Percentiles rank a stretch among this genome's conserved stretches.
These are phyloP conservation scores for Ataeniobius toweri DNA, from an alignment of 2,797 vertebrate genomes.

Conservation along the genomic window DNA sequence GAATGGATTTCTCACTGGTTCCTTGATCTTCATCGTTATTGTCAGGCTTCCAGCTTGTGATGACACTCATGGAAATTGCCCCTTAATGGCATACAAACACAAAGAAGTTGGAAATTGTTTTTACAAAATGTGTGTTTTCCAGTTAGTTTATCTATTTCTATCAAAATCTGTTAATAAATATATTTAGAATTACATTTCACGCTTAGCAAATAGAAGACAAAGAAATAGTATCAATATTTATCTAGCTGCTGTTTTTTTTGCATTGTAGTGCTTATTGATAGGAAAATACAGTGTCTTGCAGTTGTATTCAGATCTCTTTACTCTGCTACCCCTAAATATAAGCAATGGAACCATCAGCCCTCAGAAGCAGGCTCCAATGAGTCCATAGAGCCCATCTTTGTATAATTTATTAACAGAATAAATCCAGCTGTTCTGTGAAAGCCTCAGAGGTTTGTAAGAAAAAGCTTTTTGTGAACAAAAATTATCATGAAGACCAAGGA, in stretches of 20 bases:
- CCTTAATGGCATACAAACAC: slow-evolving; percentile 43
- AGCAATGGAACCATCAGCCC: not conserved
- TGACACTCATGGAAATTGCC: slow-evolving; percentile 41
- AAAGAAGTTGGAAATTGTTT: not conserved
- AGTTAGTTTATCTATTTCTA: not conserved
- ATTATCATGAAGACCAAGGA: not conserved
- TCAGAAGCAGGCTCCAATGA: not conserved
- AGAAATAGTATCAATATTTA: not conserved
- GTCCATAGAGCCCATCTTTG: not conserved
- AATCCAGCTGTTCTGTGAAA: not conserved
- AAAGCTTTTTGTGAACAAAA: not conserved
- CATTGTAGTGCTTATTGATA: not conserved
- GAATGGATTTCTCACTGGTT: slow-evolving; percentile 39
- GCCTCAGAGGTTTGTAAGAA: not conserved
- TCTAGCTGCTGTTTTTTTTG: not conserved
- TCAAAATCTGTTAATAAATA: too few relatives aligned
- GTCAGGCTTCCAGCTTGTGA: slow-evolving; percentile 38
- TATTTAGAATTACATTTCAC: not conserved
- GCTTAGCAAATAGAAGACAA: not conserved
- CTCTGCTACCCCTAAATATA: not conserved
- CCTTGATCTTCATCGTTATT: slow-evolving; percentile 27
- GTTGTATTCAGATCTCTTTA: not conserved
- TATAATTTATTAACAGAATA: not conserved
- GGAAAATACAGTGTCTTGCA: not conserved
- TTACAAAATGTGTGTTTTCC: slow-evolving; percentile 1